Conservation (phyloP, 2,888 invertebrate genomes). For the Cinara cedri region DNA sequence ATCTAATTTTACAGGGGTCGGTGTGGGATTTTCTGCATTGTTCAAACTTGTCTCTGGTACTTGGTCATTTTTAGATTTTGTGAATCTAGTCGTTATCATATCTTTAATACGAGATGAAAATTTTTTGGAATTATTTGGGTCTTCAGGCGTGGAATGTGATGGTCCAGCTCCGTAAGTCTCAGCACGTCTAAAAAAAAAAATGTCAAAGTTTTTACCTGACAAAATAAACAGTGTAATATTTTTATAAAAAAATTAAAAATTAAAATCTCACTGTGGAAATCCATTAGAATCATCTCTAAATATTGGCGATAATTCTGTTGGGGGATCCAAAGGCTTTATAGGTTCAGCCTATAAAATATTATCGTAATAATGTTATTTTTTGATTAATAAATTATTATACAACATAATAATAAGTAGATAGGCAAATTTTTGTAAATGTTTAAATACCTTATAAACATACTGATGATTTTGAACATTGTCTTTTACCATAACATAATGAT, state of each 20-base stretch:
- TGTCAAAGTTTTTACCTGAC: not conserved
- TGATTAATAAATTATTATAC: not conserved
- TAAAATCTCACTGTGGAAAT: conserved; percentile 47
- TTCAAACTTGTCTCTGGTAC: conserved; percentile 55
- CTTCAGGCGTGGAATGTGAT: conserved; percentile 70
- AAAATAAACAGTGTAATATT: not conserved
- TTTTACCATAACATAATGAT: conserved; percentile 55
- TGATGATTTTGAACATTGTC: conserved; percentile 58
- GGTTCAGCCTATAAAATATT: conserved; percentile 60
- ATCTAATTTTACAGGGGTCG: conserved; percentile 24
- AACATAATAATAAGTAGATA: not conserved
- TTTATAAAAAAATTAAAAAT: not conserved
- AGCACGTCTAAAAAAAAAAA: conserved; percentile 28
- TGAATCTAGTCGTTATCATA: conserved; percentile 79
- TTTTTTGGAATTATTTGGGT: conserved; percentile 65
- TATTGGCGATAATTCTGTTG: conserved; percentile 61
- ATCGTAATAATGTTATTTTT: not conserved
- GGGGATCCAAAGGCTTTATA: conserved; percentile 60
- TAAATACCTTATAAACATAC: conserved; percentile 59
- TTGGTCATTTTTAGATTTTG: conserved; percentile 58
- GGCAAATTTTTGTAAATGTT: not conserved
- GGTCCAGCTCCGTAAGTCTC: conserved; percentile 65
- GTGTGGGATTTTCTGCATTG: conserved; percentile 55
- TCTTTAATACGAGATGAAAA: conserved; percentile 71
- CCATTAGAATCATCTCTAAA: conserved; percentile 59